Base-by-base conservation (phyloP, 2,888 invertebrate genomes). In the Acrobasis repandana region DNA sequence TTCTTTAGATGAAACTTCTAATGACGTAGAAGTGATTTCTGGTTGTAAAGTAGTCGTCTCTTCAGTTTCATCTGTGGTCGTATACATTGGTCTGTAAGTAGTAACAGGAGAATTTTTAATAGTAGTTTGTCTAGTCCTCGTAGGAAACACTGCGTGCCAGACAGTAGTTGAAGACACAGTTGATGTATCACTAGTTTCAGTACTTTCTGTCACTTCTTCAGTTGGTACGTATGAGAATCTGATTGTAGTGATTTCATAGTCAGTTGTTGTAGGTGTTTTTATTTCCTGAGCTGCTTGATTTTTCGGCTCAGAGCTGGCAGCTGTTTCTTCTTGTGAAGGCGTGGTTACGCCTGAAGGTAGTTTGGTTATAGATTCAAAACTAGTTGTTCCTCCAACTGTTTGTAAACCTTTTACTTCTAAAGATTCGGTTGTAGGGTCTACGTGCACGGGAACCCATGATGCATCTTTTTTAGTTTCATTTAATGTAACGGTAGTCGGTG, bases 341-440 rank as follows among this genome's bases (percentile, higher is more conserved):
- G 92, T 92, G 46, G 92, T 92, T 51, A 92, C 70, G 60, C 79
- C 83, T 56, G 85, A 79, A 63, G 91, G 89, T 61, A 92, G 69
- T 82, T 92, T 93, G 60, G 92, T 92, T 66, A 92, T 92, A 64
- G 92, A 92, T 86, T 92, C 91, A 74, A 91, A 92, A 75, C 87
- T 83, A 69, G 80, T 89, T 80, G 83, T 81, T 75, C 77, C 74
- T 68, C 85, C 82, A 80, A 83, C 80, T 64, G 80, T 77, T 68
- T 79, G 81, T 79, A 83, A 82, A 75, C 75, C 78, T 70, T 64
- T 74, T 64, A 67, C 67, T 72, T 34, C 34, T 9, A 33, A n/a
- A 20, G 43, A 51, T 66, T 70, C 72, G 16, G 76, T 75, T 56
- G 77, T 80, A 38, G 73, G 72, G 66, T 81, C 77, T 28, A 69